These are phyloP conservation scores for Charanyca ferruginea DNA, from an alignment of 2,888 invertebrate species.

Conservation along the genomic window DNA sequence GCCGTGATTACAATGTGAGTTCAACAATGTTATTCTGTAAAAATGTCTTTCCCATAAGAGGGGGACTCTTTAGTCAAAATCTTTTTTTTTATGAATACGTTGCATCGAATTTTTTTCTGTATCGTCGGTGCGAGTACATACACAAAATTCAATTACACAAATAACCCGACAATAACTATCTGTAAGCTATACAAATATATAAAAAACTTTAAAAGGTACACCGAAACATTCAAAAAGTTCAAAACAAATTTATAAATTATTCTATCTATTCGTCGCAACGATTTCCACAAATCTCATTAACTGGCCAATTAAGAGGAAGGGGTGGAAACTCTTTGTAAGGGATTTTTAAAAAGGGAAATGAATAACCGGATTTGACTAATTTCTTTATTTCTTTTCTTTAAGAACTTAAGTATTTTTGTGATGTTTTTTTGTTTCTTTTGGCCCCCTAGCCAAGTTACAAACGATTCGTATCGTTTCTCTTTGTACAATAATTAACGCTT, in stretches of 20 bases:
- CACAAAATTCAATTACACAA: too few relatives aligned
- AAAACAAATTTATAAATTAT: conserved; percentile 29
- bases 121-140: too few relatives aligned
- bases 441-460: too few relatives aligned
- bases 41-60: too few relatives aligned
- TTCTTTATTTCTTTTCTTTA: conserved; percentile 42
- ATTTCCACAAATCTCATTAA: conserved; percentile 44
- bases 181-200: neutral
- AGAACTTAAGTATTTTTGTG: conserved; percentile 2
- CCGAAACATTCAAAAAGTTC: conserved; percentile 6
- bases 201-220: neutral
- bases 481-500: too few relatives aligned
- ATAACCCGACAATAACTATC: too few relatives aligned
- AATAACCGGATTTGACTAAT: conserved; percentile 41
- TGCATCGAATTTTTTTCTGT: too few relatives aligned
- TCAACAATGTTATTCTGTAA: too few relatives aligned
- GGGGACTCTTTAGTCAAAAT: too few relatives aligned
- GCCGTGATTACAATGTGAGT: too few relatives aligned
- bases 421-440: conserved; percentile 1
- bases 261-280: neutral
- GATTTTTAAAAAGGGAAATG: conserved; percentile 37
- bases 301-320: conserved; percentile 42
- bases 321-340: conserved; percentile 31
- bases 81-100: too few relatives aligned
- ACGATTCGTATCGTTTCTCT: too few relatives aligned